Base-by-base conservation (phyloP, 1,140 invertebrate genomes). In the Drosophila lacertosa region DNA sequence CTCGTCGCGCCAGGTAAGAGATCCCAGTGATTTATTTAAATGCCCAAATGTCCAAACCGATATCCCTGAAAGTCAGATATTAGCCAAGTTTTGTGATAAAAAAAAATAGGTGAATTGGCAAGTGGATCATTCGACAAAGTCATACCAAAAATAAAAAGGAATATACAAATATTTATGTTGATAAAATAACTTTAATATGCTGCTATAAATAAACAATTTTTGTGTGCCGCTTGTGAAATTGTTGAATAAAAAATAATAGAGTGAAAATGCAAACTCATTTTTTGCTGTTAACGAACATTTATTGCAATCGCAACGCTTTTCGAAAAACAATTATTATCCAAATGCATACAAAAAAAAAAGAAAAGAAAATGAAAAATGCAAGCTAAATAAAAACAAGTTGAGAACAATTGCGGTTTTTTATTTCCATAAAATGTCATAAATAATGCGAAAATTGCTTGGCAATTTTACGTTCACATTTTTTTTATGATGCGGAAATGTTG, bases 1-100 rank as follows among this genome's bases (percentile, higher is more conserved):
- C 22, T 78, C 63, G 63, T 48, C 50, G 39, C 77, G 44, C 83
- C 84, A 88, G 83, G 82, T 89, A 88, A 86, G 74, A 44, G 51
- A 45, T 51, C 18, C 26, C 24, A 26, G 3, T n/a, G 32, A 11
- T 44, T 18, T n/a, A n/a, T 44, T 44, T 22, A 11, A 18, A 18
- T 44, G 40, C 11, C 40, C 20, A 48, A 39, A 24, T 37, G 29
- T 51, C 10, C 33, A 16, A 16, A 33, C 2, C 11, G 18, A 48
- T 58, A 50, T 51, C 29, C 32, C 42, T 26, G 35, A 47, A 59
- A 24, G 42, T 45, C 47, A 51, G 62, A 60, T 33, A 42, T 18
- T 58, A 26, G 24, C 45, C 35, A 66, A 74, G 80, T 83, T 74
- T 78, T 60, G 80, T 83, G 80, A 84, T 79, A 86, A 77, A 51